phyloP scores from a whole-genome alignment of 30 jellyfish, hydroid and myxozoan genomes.

The Aurelia sp. region DNA sequence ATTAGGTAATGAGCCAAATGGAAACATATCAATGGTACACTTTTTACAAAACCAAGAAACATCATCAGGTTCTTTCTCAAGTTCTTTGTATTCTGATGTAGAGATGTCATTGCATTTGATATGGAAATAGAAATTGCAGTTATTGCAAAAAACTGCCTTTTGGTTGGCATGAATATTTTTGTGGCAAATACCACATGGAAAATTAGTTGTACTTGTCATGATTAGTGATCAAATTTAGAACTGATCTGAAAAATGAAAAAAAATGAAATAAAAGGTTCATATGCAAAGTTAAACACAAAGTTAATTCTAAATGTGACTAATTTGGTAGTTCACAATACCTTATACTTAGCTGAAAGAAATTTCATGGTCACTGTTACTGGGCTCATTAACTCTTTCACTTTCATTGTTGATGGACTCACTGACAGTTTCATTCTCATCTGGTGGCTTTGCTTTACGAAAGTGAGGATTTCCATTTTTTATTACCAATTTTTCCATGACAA shows the following conservation, averaged over 20 bases:
- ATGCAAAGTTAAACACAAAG: neutral
- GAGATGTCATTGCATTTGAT: conserved; percentile 42
- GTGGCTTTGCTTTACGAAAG: conserved; percentile 21
- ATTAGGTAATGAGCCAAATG: conserved; percentile 57
- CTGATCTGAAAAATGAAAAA: too few relatives aligned
- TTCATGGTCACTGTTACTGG: conserved; percentile 10
- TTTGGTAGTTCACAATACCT: neutral
- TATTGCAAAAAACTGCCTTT: conserved; percentile 29
- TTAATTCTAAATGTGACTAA: neutral
- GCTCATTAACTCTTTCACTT: neutral
- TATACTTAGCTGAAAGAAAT: neutral
- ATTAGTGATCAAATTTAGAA: neutral
- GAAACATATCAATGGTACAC: conserved; percentile 39
- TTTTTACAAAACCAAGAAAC: too few relatives aligned
- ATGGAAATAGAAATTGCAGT: conserved; percentile 38
- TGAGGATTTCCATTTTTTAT: neutral
- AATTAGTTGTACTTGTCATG: conserved; percentile 16
- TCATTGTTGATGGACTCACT: neutral
- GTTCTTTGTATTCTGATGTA: conserved; percentile 13
- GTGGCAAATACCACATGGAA: conserved; percentile 62
- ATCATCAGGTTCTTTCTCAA: too few relatives aligned
- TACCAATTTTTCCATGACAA: conserved; percentile 25
- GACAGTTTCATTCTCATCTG: conserved; percentile 2
- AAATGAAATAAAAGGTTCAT: too few relatives aligned
- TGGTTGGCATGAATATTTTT: conserved; percentile 49